Evolutionary conservation across 2,888 invertebrate species (phyloP), one percentile per base, ranked within the genome.

Genomic region (Trichopria drosophilae): DNA sequence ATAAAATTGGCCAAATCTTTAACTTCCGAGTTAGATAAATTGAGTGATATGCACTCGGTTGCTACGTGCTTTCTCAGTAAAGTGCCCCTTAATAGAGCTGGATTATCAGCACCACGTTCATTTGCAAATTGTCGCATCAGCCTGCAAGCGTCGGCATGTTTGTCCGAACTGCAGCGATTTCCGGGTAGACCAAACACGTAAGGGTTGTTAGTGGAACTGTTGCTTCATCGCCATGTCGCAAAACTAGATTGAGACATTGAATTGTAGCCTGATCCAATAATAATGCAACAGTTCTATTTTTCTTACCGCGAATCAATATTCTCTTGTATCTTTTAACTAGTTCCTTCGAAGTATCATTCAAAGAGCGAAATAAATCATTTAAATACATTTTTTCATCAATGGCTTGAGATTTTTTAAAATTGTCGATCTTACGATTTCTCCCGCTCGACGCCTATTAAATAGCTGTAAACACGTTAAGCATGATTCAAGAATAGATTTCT

Each of bases 21-120:
- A 3, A 44, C 6, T 26, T 26, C 35, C 4, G 5, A 15, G 13
- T 44, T 35, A 18, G 24, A 26, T 3, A 44, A 13, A 6, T 44
- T 35, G 3, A 44, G 9, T 4, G 18, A 19, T 5, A 44, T 35
- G 10, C 44, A 44, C 3, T 12, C 7, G 4, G 44, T 44, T 3
- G 35, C 44, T 10, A 44, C 9, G 20, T 44, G 24, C 10, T 44
- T 44, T 16, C 44, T 16, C 7, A 44, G 23, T n/a, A 7, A 10
- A 2, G 44, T 44, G 2, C 26, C 26, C 3, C 16, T 9, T 13
- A 44, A 3, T 4, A 24, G 7, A 2, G 34, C 3, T 2, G 35
- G 28, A 3, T 35, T 35, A n/a, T 20, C 13, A 10, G 22, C 23
- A 1, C 16, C 23, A 23, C 23, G 34, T 23, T 2, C n/a, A 1